Base-by-base conservation (phyloP, 2,888 invertebrate species). In the Hirtodrosophila histrioides region DNA sequence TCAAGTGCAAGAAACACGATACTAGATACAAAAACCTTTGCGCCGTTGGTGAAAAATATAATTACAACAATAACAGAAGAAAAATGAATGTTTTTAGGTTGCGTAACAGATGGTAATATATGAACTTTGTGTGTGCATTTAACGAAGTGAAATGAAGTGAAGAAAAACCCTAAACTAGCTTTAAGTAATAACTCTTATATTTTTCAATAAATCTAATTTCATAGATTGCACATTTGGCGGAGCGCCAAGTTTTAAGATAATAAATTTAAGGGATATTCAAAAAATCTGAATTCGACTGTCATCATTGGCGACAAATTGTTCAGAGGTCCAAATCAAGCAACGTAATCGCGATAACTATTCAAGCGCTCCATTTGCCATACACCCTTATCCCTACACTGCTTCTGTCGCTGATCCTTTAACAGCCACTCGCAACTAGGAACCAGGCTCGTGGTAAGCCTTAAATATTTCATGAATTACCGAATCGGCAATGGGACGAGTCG, bases 401-500 rank as follows among this genome's bases (percentile, higher is more conserved):
- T 6, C 57, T 49, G 43, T 29, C 57, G 50, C 41, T 56, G 56
- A 68, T 60, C 64, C 70, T 64, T 69, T 61, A 58, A 63, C 58
- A 45, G 55, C 35, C 41, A 43, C 48, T 56, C 62, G 46, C 54
- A 31, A 62, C 79, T 68, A 51, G 45, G 40, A 40, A 60, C 37
- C 61, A 53, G 55, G 41, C 56, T 55, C 57, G 49, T 65, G 69
- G 64, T 48, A 53, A 44, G 41, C 46, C 50, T 62, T 85, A 78
- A 85, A 85, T 87, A 85, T 87, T 85, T 78, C 75, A 85, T 86
- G 75, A 60, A 64, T 57, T 44, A 46, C 57, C 64, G 62, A 78
- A 78, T 70, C 69, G 63, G 45, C 74, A 66, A 75, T 71, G 67
- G 75, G 75, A 50, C 48, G 53, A 46, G 43, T 43, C 36, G 27